phyloP scores from a whole-genome alignment of 2,113 vertebrate species.

The Clarias batrachus region DNA sequence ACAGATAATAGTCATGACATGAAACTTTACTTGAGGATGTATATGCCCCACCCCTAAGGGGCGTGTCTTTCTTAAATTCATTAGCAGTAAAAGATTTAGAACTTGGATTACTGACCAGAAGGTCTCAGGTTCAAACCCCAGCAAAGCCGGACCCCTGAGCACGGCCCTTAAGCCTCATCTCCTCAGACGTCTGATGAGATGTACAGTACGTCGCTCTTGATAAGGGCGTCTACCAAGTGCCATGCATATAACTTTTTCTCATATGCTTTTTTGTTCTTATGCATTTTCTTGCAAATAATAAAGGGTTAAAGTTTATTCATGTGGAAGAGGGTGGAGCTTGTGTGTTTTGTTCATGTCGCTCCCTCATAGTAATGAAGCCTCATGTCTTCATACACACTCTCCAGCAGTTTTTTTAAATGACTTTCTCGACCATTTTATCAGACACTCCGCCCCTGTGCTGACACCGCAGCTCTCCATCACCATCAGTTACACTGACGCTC shows the following conservation, averaged over 20 bases:
- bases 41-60: neutral
- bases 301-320: neutral
- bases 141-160: no score
- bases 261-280: neutral
- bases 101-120: no score
- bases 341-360: neutral
- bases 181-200: no score
- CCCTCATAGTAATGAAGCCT: neutral
- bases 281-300: neutral
- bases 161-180: no score
- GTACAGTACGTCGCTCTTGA: no score
- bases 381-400: neutral
- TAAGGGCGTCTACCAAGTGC: no score
- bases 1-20: no score
- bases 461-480: neutral
- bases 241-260: no score
- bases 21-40: no score
- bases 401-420: neutral
- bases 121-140: no score
- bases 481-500: neutral
- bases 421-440: neutral
- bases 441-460: neutral
- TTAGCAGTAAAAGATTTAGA: neutral
- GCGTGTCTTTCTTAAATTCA: neutral
- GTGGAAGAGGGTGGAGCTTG: neutral